Base-by-base conservation (phyloP, 2,888 invertebrate genomes). In the Chouioia cunea region DNA sequence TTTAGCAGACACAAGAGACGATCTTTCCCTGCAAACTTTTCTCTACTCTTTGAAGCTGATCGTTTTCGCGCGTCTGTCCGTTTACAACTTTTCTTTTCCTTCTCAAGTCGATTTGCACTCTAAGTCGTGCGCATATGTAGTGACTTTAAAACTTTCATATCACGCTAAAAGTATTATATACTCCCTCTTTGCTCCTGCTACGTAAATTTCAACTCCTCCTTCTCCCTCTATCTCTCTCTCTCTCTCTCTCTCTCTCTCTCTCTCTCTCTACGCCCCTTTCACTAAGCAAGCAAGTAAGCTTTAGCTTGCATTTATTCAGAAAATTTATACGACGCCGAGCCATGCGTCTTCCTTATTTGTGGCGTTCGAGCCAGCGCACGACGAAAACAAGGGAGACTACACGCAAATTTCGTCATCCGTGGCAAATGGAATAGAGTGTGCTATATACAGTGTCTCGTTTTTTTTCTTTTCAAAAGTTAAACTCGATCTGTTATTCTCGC, bases 121-220 rank as follows among this genome's bases (percentile, higher is more conserved):
- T 44, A 12, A 36, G 36, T 10, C 10, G 36, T 12, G 36, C 27
- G 27, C 27, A 27, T 27, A 27, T 27, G 27, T 36, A 36, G 10
- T 10, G 36, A 2, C 4, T 10, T 12, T 36, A 1, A 12, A 36
- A 36, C 4, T 36, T 36, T 10, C 36, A 36, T 36, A 36, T 8
- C 4, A 6, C 4, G 12, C 36, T 3, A 36, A 36, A 36, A 36
- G 36, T 57, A 59, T 67, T 65, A 65, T 59, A 60, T 54, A 68
- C 27, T 15, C 46, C 46, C 59, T 44, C 16, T 3, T 3, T 16
- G 48, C 50, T 46, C 70, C 68, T 70, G 68, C 68, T 65, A 67
- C 70, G 70, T 67, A 68, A 70, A 70, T 65, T 67, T 66, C 70
- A 66, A 64, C n/a, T n/a, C n/a, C n/a, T n/a, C n/a, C n/a, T n/a